Evolutionary conservation across 1,140 invertebrate genomes (phyloP), one percentile per base, ranked within the genome.

Genomic region (Caenorhabditis briggsae): DNA sequence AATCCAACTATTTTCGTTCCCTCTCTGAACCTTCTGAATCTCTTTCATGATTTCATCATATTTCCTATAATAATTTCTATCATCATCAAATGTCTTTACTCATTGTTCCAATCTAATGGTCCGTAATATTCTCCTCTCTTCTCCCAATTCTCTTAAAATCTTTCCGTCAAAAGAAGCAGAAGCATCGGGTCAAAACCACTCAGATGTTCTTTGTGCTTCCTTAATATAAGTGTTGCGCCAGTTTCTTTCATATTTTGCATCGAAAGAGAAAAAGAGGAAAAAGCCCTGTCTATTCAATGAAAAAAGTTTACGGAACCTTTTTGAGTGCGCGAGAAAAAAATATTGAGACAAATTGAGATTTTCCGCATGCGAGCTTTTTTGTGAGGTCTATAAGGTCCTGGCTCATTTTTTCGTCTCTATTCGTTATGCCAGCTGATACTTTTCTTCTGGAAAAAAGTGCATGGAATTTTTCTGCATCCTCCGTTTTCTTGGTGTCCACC

Each of bases 131-230:
- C n/a, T 78, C 70, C 50, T 53, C 33, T 70, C 41, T 43, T 74
- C 43, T 20, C 2, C 11, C 46, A 53, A 78, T 78, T 33, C 70
- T 78, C 70, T 78, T 53, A 53, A 78, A 78, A 78, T 78, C 70
- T 78, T 46, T 25, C n/a, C n/a, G 9, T 12, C 46, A n/a, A 53
- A 53, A 53, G 50, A 53, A 8, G 50, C 6, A 53, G 16, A 53
- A 53, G 46, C 41, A 33, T 41, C 20, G 70, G 46, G 70, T 78
- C 46, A 78, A 78, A 70, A 53, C 70, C 46, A 78, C 70, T 78
- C 70, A 50, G 70, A 78, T 78, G 70, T 50, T 78, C 70, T 78
- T 78, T 78, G 70, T 78, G 70, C 70, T 78, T 78, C 20, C 70
- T 78, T 50, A 50, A 50, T 53, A 50, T 78, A 78, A 78, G 43